phyloP scores from a whole-genome alignment of 2,797 vertebrate species.

The Pseudochaenichthys georgianus region DNA sequence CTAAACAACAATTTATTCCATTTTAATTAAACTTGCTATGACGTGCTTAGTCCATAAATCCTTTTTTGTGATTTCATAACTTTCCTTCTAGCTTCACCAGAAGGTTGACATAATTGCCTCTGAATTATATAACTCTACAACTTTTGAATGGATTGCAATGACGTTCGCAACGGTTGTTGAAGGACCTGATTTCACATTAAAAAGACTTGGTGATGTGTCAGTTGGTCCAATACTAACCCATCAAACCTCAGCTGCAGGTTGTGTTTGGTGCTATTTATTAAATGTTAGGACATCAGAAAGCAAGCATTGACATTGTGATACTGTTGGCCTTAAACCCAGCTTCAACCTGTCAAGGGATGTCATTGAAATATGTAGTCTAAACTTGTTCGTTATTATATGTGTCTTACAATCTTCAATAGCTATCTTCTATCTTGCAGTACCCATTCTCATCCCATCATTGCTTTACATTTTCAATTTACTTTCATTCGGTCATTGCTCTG shows the following conservation, averaged over 20 bases:
- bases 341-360: not conserved
- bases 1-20: too few relatives aligned
- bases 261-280: not conserved
- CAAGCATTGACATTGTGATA: not conserved
- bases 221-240: not conserved
- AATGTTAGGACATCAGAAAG: not conserved
- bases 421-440: not conserved
- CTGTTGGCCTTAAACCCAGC: conserved; percentile 3
- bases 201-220: not conserved
- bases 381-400: not conserved
- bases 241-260: not conserved
- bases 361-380: not conserved
- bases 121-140: not conserved
- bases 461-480: not conserved
- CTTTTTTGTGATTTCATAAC: too few relatives aligned
- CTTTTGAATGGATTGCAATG: not conserved
- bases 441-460: conserved; percentile 11
- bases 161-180: not conserved
- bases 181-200: not conserved
- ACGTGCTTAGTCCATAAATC: too few relatives aligned
- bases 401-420: not conserved
- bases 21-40: too few relatives aligned
- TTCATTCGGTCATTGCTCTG: not conserved
- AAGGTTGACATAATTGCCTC: too few relatives aligned
- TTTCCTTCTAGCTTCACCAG: too few relatives aligned